phyloP scores from a whole-genome alignment of 1,140 invertebrate species.

The Psilanteris sp. region DNA sequence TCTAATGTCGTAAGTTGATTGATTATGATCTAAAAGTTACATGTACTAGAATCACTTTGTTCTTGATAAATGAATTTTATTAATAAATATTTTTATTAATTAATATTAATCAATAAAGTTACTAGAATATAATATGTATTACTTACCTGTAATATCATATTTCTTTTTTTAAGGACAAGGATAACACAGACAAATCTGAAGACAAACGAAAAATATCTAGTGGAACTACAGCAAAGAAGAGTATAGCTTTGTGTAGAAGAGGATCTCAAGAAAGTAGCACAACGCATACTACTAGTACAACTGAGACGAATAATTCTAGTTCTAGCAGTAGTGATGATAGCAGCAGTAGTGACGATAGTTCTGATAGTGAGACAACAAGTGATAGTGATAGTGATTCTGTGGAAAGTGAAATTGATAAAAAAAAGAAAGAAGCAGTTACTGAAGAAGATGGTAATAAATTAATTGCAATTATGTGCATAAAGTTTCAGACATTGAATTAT shows the following conservation, averaged over 20 bases:
- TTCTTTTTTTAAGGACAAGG: constrained; percentile 61
- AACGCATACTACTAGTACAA: constrained; percentile 74
- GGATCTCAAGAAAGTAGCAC: constrained; percentile 78
- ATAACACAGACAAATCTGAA: constrained; percentile 63
- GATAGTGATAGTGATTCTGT: constrained; percentile 74
- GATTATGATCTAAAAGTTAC: too few relatives aligned
- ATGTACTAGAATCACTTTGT: too few relatives aligned
- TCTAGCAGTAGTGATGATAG: constrained; percentile 76
- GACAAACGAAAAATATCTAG: constrained; percentile 68
- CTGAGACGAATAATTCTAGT: constrained; percentile 76
- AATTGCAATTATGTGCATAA: too few relatives aligned
- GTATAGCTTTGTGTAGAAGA: constrained; percentile 70
- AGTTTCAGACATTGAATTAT: too few relatives aligned
- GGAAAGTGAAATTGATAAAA: constrained; percentile 71
- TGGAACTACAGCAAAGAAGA: constrained; percentile 61
- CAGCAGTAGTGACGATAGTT: constrained; percentile 75
- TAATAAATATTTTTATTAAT: too few relatives aligned
- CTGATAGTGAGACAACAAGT: constrained; percentile 73
- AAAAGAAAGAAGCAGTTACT: constrained; percentile 68
- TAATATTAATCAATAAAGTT: too few relatives aligned
- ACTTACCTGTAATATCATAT: too few relatives aligned
- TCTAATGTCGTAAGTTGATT: too few relatives aligned
- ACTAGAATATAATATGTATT: too few relatives aligned
- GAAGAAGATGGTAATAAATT: constrained; percentile 68
- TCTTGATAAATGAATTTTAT: too few relatives aligned